phyloP scores from a whole-genome alignment of 2,888 invertebrate species.

The Hydropsyche betteni region DNA sequence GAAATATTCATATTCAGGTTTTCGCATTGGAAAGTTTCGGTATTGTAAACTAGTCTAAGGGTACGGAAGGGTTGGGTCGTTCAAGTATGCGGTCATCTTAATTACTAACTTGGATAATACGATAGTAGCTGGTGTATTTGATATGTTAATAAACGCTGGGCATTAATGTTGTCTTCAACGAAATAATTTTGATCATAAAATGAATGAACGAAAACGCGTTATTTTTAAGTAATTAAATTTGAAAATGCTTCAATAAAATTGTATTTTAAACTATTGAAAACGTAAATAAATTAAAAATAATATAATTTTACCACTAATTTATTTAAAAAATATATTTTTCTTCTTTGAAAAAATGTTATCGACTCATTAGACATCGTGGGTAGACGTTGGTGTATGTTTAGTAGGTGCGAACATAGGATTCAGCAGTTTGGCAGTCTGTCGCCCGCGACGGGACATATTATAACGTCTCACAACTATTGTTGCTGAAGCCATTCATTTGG shows the following conservation, averaged over 20 bases:
- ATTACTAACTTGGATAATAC: slow-evolving; percentile 14
- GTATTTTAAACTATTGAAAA: not conserved
- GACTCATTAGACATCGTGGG: slow-evolving; percentile 28
- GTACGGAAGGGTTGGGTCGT: not conserved
- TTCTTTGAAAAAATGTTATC: slow-evolving; percentile 29
- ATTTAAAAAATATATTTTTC: slow-evolving; percentile 9
- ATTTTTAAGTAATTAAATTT: too few relatives aligned
- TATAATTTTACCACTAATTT: not conserved
- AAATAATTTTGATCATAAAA: not conserved
- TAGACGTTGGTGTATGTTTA: slow-evolving; percentile 43
- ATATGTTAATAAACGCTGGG: not conserved
- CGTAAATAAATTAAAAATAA: not conserved
- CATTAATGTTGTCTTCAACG: not conserved
- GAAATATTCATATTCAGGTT: slow-evolving; percentile 4
- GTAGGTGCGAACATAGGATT: slow-evolving; percentile 50
- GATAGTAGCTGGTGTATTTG: not conserved
- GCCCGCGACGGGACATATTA: slow-evolving; percentile 37
- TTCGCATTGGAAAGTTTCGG: not conserved
- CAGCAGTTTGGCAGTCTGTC: slow-evolving; percentile 40
- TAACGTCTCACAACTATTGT: slow-evolving; percentile 27
- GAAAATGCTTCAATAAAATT: not conserved
- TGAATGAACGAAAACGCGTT: not conserved
- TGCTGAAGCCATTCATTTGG: not conserved
- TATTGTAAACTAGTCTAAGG: slow-evolving; percentile 6
- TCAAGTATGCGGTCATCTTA: not conserved